phyloP scores from a whole-genome alignment of 2,797 vertebrate species.

The Scarus forsteni region DNA sequence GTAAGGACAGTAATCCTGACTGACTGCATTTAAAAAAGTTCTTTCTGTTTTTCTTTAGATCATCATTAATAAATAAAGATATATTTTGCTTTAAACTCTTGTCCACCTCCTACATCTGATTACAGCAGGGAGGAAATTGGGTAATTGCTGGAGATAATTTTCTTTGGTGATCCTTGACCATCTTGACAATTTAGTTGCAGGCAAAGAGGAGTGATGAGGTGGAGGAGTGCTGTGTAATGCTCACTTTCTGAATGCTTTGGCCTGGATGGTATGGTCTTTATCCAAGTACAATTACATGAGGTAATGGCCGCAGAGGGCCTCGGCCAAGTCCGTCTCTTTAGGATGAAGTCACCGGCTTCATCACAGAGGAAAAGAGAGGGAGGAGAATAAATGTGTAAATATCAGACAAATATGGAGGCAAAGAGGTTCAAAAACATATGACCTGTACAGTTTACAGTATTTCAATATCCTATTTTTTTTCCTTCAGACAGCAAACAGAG shows the following conservation, averaged over 20 bases:
- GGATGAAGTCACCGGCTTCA: constrained; percentile 42
- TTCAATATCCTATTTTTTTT: constrained; percentile 21
- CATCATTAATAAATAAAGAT: constrained; percentile 29
- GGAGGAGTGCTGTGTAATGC: constrained; percentile 51
- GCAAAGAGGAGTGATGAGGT: constrained; percentile 45
- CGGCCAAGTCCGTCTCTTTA: constrained; percentile 61
- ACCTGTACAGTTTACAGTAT: constrained; percentile 7
- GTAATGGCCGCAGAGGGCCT: constrained; percentile 61
- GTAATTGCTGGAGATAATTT: constrained; percentile 70
- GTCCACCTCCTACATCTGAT: constrained; percentile 31
- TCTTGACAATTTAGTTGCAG: constrained; percentile 53
- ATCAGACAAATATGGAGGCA: constrained; percentile 1
- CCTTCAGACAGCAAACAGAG: constrained; percentile 32
- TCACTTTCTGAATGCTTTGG: constrained; percentile 42
- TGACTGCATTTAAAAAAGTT: constrained; percentile 48
- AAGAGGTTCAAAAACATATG: constrained; percentile 32
- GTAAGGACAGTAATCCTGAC: constrained; percentile 56
- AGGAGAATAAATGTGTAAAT: neutral
- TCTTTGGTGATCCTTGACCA: constrained; percentile 53
- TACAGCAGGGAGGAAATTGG: constrained; percentile 55
- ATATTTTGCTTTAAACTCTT: constrained; percentile 8
- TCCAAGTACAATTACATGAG: constrained; percentile 69
- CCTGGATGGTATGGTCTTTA: constrained; percentile 77
- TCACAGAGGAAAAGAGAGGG: constrained; percentile 37
- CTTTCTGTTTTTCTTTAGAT: constrained; percentile 41